Evolutionary conservation across 2,797 vertebrate species (phyloP).

Genomic region (Falco berigora): DNA sequence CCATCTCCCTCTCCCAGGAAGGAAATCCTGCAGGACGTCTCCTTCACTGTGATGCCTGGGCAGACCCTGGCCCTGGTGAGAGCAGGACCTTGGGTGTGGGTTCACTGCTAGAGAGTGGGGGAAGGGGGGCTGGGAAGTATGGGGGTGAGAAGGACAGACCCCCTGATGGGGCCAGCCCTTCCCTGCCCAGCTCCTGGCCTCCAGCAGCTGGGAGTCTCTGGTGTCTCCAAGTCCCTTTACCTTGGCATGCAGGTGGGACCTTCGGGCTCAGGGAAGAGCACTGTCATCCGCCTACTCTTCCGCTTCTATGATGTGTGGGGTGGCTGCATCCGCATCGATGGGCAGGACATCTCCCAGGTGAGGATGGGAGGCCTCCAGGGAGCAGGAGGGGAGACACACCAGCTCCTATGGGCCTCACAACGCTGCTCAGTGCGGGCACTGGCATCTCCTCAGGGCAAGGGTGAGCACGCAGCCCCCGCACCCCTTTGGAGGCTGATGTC

Average conservation of each 20-base stretch:
- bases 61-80: conserved; percentile 91
- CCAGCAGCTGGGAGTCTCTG: neutral
- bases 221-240: neutral
- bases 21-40: conserved; percentile 87
- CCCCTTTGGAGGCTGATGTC: neutral
- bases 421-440: neutral
- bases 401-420: neutral
- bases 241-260: conserved; percentile 80
- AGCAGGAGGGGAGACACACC: neutral
- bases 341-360: conserved; percentile 92
- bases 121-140: neutral
- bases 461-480: neutral
- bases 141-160: neutral
- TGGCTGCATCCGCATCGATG: conserved; percentile 87
- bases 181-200: neutral
- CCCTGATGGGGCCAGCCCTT: fast-evolving
- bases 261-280: conserved; percentile 93
- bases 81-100: neutral
- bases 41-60: conserved; percentile 90
- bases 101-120: neutral
- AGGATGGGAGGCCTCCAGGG: neutral
- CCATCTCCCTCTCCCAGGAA: conserved; percentile 67
- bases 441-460: neutral
- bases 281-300: conserved; percentile 89
- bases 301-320: conserved; percentile 90